Percentiles rank a stretch among this genome's conserved stretches.
phyloP scores from a whole-genome alignment of 2,797 vertebrate species.

The Lacerta viridis region DNA sequence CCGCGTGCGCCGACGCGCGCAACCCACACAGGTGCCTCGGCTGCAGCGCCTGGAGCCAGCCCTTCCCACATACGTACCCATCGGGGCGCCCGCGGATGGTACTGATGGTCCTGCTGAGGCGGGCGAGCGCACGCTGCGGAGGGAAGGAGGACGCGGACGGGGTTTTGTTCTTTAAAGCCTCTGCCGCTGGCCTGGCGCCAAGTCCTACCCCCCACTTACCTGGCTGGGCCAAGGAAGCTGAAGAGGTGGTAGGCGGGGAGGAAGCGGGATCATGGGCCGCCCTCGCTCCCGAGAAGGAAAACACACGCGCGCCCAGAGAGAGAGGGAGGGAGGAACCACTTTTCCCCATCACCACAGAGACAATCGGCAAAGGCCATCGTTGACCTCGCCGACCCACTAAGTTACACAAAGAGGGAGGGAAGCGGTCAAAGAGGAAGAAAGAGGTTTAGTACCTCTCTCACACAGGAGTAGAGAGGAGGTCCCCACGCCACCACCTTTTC shows the following conservation, averaged over 20 bases:
- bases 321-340: neutral
- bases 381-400: neutral
- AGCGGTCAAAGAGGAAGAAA: too few species aligned
- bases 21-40: too few species aligned
- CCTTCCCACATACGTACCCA: constrained; percentile 62
- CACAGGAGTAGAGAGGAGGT: too few species aligned
- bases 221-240: constrained; percentile 31
- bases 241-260: constrained; percentile 45
- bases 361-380: neutral
- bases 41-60: neutral
- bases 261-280: neutral
- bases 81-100: neutral
- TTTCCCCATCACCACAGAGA: too few species aligned
- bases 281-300: neutral
- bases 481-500: too few species aligned
- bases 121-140: neutral
- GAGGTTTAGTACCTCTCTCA: neutral
- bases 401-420: neutral
- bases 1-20: too few species aligned
- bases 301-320: neutral
- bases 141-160: too few species aligned
- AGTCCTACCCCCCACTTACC: constrained; percentile 48
- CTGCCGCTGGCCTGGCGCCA: constrained; percentile 40
- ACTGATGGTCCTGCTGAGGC: neutral
- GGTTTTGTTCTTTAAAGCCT: constrained; percentile 31